Percentiles rank a stretch among this genome's conserved stretches.
Evolutionary conservation across 2,888 invertebrate species (phyloP).

Genomic region (Crossocerus cetratus): DNA sequence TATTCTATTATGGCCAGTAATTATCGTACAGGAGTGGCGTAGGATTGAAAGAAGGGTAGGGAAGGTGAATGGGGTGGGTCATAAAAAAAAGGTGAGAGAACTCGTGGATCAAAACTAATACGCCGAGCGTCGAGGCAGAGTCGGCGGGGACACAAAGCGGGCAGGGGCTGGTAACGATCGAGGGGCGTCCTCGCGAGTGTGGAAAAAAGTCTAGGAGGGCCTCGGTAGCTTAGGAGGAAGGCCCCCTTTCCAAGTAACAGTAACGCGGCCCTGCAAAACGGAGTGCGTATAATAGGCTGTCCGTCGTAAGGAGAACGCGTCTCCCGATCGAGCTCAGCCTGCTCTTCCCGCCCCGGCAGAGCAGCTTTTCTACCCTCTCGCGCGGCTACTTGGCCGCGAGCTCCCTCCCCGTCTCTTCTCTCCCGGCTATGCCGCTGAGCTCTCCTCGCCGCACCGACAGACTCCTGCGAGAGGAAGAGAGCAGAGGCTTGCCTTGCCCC

Average conservation of each 20-base stretch:
- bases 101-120: too few relatives aligned
- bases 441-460: slow-evolving; percentile 26
- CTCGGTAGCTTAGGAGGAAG: slow-evolving; percentile 4
- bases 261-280: neutral
- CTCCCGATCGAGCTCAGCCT: slow-evolving; percentile 33
- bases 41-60: too few relatives aligned
- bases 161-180: slow-evolving; percentile 2
- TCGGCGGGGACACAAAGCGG: neutral
- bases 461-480: slow-evolving; percentile 8
- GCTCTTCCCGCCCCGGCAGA: slow-evolving; percentile 47
- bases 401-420: slow-evolving; percentile 27
- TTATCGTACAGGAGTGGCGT: too few relatives aligned
- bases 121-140: too few relatives aligned
- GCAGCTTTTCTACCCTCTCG: slow-evolving; percentile 43
- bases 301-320: slow-evolving; percentile 28
- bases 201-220: slow-evolving; percentile 1
- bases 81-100: too few relatives aligned
- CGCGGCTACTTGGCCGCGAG: slow-evolving; percentile 19
- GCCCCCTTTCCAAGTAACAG: slow-evolving; percentile 10
- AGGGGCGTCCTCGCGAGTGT: neutral
- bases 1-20: too few relatives aligned
- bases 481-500: slow-evolving; percentile 32
- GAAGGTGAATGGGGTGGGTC: too few relatives aligned
- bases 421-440: slow-evolving; percentile 7
- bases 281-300: slow-evolving; percentile 38